Evolutionary conservation across 2,113 vertebrate species (phyloP).

Genomic region (Falco punctatus): DNA sequence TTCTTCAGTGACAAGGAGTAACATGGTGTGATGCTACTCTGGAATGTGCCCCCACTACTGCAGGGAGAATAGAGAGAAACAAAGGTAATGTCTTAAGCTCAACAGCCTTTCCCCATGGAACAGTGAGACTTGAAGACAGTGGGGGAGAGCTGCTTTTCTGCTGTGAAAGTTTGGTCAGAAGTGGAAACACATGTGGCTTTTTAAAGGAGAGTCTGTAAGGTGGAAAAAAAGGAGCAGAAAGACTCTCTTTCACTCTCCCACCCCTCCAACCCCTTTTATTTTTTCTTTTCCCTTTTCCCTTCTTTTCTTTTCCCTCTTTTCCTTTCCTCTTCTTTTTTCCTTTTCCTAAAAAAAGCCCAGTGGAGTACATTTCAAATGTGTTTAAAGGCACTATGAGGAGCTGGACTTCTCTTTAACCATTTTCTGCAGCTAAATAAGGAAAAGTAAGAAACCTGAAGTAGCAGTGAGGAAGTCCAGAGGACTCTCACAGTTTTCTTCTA

Average conservation of each 20-base stretch:
- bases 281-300: too few species aligned
- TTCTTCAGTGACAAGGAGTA: background rate
- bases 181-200: background rate
- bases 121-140: background rate
- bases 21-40: background rate
- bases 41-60: background rate
- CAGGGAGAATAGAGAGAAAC: background rate
- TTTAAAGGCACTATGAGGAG: background rate
- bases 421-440: background rate
- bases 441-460: background rate
- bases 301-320: too few species aligned
- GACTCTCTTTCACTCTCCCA: background rate
- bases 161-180: background rate
- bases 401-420: background rate
- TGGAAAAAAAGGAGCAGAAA: background rate
- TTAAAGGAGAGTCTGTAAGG: background rate
- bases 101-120: background rate
- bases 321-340: background rate
- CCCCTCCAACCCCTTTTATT: too few species aligned
- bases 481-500: background rate
- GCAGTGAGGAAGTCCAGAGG: background rate
- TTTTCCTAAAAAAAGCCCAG: background rate
- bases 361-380: background rate
- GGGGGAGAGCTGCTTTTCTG: background rate
- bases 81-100: background rate